Evolutionary conservation across 2,113 vertebrate genomes (phyloP).

Genomic region (Dinomys branickii): DNA sequence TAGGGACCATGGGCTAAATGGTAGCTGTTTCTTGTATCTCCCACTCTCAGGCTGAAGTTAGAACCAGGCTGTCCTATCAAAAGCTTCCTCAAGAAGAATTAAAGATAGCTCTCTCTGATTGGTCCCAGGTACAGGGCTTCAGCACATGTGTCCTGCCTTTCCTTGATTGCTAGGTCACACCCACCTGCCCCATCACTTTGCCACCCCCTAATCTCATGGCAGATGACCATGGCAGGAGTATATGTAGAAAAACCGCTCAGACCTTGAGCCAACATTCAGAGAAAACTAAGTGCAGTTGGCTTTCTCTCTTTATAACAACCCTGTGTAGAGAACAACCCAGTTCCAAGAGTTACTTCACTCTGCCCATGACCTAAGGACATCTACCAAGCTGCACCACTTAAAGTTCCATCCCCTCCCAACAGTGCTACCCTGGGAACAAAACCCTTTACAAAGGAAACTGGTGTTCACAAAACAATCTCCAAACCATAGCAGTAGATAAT

Average conservation of each 20-base stretch:
- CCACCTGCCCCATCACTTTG: neutral
- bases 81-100: neutral
- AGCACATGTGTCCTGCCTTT: neutral
- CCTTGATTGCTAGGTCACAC: neutral
- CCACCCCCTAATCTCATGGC: neutral
- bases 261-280: neutral
- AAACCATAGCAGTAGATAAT: neutral
- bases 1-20: neutral
- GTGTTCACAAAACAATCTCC: neutral
- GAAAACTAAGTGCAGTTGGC: too few species aligned
- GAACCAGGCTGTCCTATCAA: neutral
- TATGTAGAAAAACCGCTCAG: neutral
- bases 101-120: neutral
- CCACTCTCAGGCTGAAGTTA: neutral
- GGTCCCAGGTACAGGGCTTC: neutral
- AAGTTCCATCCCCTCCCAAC: neutral
- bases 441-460: neutral
- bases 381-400: neutral
- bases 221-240: neutral
- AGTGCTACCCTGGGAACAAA: neutral
- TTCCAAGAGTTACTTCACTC: neutral
- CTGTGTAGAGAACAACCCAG: neutral
- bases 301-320: neutral
- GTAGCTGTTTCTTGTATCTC: neutral
- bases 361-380: neutral